Conservation (phyloP, 1,140 invertebrate genomes). For the Fopius arisanus region DNA sequence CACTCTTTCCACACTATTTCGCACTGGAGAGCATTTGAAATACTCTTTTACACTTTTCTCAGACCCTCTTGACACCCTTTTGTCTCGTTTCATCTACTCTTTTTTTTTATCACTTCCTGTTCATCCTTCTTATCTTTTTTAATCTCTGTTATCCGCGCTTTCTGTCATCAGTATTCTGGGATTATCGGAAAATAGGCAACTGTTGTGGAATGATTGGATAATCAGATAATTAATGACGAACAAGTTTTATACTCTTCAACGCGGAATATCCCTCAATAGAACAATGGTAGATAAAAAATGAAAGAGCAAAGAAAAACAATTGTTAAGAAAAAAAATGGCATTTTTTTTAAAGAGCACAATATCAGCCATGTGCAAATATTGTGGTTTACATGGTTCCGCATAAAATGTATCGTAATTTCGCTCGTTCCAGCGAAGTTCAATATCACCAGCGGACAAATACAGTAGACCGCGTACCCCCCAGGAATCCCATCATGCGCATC, state of each 20-base stretch:
- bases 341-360: no score
- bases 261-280: no score
- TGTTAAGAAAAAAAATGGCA: no score
- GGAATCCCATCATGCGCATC: slow-evolving; percentile 60
- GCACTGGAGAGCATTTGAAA: slow-evolving; percentile 24
- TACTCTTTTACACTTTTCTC: slow-evolving; percentile 35
- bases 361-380: no score
- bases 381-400: no score
- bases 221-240: no score
- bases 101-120: not conserved
- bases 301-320: no score
- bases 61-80: slow-evolving; percentile 37
- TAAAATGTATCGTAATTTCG: not conserved
- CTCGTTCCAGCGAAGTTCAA: slow-evolving; percentile 73
- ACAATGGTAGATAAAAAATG: no score
- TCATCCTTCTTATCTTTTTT: not conserved
- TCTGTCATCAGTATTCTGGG: slow-evolving; percentile 4
- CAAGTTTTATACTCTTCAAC: no score
- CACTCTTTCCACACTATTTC: slow-evolving; percentile 41
- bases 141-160: slow-evolving; percentile 18
- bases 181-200: no score
- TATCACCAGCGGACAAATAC: slow-evolving; percentile 63
- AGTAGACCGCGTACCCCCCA: slow-evolving; percentile 74
- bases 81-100: slow-evolving; percentile 33
- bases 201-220: no score